Evolutionary conservation across 2,113 vertebrate species (phyloP).

Genomic region (Myotis davidii): DNA sequence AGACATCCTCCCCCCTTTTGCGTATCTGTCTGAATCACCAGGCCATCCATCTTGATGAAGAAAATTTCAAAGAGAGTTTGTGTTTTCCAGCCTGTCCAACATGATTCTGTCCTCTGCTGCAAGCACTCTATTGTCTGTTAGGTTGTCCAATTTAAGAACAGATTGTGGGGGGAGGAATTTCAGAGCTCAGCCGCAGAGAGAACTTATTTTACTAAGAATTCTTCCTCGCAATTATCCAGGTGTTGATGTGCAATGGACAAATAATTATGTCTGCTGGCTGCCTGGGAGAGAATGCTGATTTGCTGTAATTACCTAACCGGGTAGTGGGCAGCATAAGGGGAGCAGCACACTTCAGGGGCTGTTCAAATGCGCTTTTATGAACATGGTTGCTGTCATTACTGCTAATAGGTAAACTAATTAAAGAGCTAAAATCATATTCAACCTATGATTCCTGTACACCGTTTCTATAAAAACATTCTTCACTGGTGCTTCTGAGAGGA

Average conservation of each 20-base stretch:
- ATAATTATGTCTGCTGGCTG: conserved; percentile 45
- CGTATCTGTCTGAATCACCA: neutral
- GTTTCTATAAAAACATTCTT: neutral
- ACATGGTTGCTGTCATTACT: conserved; percentile 56
- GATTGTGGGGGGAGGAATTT: neutral
- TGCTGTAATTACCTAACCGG: conserved; percentile 62
- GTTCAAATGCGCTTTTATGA: conserved; percentile 62
- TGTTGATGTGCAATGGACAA: conserved; percentile 70
- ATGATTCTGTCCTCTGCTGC: neutral
- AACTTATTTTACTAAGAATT: conserved; percentile 59
- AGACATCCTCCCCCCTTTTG: neutral
- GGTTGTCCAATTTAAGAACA: conserved; percentile 32
- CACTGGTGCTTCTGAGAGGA: neutral
- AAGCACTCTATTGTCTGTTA: neutral
- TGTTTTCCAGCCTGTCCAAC: neutral
- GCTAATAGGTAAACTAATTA: conserved; percentile 74
- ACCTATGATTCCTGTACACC: neutral
- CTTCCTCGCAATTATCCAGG: conserved; percentile 55
- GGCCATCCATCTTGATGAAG: conserved; percentile 56
- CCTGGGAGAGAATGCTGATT: conserved; percentile 52
- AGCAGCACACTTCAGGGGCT: conserved; percentile 14
- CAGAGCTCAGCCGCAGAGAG: neutral
- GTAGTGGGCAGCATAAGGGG: conserved; percentile 33
- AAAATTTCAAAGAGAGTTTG: conserved; percentile 13
- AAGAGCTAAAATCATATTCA: conserved; percentile 69